Evolutionary conservation across 2,797 vertebrate species (phyloP), one percentile per base, ranked within the genome.

Genomic region (Aphelocoma californica): DNA sequence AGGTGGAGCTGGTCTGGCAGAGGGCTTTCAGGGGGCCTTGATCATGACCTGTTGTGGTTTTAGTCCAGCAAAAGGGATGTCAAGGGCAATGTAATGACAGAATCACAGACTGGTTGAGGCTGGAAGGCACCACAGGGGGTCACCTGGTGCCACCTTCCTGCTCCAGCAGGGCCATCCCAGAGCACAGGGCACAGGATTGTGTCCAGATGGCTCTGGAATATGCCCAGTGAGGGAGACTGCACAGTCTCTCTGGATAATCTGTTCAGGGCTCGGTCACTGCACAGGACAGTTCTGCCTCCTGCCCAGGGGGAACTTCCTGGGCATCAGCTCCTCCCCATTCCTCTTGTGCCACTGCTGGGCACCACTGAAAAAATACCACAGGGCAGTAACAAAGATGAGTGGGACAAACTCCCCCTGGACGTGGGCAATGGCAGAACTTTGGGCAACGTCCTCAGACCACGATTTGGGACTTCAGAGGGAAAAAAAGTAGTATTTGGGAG

Each of bases 241-340:
- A 44, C 42, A n/a, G 0, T 13, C 19, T n/a, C 62, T 44, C 54
- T 3, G 15, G 11, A 19, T 9, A 56, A 13, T 29, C 34, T 62
- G 42, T 36, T 54, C 26, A 61, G 62, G 0, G 6, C 5, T 67
- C 0, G 0, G 19, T 15, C 60, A 45, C 13, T 29, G 45, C 60
- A 4, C 19, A 40, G 38, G 14, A 31, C 23, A 48, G 11, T 57
- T 70, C 57, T 82, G 21, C 20, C 28, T 64, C 57, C 1, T 50
- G 14, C 4, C 3, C 51, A 45, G 10, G 6, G 26, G 45, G 25
- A 65, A 78, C 14, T 23, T 51, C 24, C 38, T 77, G 38, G 29
- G 21, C 17, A 78, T 34, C 65, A 28, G n/a, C n/a, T 26, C 20
- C 32, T 77, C 38, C n/a, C 51, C 1, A 0, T 71, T 34, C 4